These are phyloP conservation scores for Parnassius orleans DNA, from an alignment of 2,888 invertebrate species.

Conservation along the genomic window DNA sequence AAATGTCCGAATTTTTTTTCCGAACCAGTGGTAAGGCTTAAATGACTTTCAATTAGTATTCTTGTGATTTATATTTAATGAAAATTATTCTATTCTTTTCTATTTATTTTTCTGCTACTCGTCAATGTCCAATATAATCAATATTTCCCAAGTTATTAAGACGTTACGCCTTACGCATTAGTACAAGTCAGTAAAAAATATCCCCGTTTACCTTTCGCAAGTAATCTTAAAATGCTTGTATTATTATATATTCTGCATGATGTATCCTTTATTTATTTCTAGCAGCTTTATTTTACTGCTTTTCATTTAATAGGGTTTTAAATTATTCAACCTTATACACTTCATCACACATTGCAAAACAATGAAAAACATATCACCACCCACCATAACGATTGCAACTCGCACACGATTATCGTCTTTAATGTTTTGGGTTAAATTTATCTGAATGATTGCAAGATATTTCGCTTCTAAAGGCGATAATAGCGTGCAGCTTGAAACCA, in stretches of 20 bases:
- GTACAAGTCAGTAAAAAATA: too few relatives aligned
- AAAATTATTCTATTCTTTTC: too few relatives aligned
- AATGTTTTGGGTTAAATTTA: background rate
- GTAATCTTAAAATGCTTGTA: too few relatives aligned
- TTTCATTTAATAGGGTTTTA: background rate
- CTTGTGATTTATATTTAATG: too few relatives aligned
- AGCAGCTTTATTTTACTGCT: background rate
- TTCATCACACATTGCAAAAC: slow-evolving; percentile 6
- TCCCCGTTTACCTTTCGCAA: too few relatives aligned
- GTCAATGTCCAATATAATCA: too few relatives aligned
- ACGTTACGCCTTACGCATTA: too few relatives aligned
- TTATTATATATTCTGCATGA: background rate
- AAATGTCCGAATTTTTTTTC: too few relatives aligned
- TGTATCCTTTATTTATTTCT: background rate
- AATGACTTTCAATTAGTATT: too few relatives aligned
- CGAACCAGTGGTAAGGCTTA: too few relatives aligned
- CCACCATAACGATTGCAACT: background rate
- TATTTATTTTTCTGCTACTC: too few relatives aligned
- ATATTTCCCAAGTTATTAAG: too few relatives aligned
- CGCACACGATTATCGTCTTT: slow-evolving; percentile 24
- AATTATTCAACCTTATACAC: slow-evolving; percentile 3
- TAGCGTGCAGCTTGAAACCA: slow-evolving; percentile 7
- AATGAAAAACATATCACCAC: slow-evolving; percentile 2
- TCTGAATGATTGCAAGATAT: background rate
- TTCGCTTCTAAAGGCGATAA: slow-evolving; percentile 16